phyloP scores from a whole-genome alignment of 1,140 invertebrate species.

The Lordiphosa clarofinis region DNA sequence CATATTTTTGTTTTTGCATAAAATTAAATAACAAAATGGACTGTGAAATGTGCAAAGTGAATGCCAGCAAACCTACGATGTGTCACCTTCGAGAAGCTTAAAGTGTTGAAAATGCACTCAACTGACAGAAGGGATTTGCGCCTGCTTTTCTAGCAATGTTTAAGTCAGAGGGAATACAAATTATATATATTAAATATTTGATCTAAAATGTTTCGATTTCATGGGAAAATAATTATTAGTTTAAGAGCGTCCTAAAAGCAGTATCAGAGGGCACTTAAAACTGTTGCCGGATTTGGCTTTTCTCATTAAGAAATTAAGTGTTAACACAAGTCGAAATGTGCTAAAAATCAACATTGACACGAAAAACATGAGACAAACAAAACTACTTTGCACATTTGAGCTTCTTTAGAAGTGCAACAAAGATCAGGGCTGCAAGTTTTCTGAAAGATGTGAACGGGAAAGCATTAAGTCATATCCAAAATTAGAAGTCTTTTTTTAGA shows the following conservation, averaged over 20 bases:
- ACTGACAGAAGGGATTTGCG: constrained; percentile 5
- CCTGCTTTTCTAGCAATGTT: neutral
- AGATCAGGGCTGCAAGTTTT: neutral
- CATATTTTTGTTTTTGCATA: constrained; percentile 22
- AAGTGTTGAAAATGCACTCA: constrained; percentile 3
- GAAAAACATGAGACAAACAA: constrained; percentile 13
- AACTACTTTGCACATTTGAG: constrained; percentile 17
- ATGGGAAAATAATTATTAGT: no score
- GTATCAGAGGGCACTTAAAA: neutral
- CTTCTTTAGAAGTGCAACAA: constrained; percentile 1
- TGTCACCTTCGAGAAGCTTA: neutral
- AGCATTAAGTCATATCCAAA: no score
- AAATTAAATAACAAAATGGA: constrained; percentile 9
- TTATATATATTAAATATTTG: no score
- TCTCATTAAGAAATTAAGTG: constrained; percentile 16
- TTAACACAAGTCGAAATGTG: constrained; percentile 34
- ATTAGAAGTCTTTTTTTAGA: no score
- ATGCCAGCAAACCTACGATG: neutral
- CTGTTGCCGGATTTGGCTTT: constrained; percentile 15
- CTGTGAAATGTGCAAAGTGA: constrained; percentile 9
- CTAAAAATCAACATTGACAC: constrained; percentile 36
- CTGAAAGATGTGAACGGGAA: neutral
- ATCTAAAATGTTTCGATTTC: no score
- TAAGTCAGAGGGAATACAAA: neutral
- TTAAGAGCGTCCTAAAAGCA: no score